Evolutionary conservation across 2,113 vertebrate species (phyloP), one percentile per base, ranked within the genome.

Genomic region (Platysteira castanea): DNA sequence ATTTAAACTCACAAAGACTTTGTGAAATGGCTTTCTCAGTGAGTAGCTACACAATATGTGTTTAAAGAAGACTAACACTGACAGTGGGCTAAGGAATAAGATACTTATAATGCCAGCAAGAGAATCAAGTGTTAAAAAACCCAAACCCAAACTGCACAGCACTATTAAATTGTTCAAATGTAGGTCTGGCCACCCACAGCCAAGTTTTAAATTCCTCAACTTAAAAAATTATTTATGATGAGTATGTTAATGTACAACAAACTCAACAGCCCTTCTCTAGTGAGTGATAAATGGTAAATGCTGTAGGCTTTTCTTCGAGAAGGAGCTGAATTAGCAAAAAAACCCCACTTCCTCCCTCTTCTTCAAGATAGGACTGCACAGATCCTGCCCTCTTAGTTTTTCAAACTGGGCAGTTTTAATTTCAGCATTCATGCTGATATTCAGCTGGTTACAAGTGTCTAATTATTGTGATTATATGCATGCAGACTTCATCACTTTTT

Each of bases 391-490:
- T 71, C 35, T 71, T 82, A 61, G 1, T 81, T 88, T 87, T 93
- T 87, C 74, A 52, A 39, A 90, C 77, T 52, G 74, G 82, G 61
- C 92, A 93, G 84, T 93, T 97, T 95, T 93, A 93, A 87, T 94
- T 94, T 93, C 80, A 68, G 65, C n/a, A 63, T 6, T 42, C 60
- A 31, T 53, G 79, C 92, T 90, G 94, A 92, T 94, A 41, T 35
- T 84, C 95, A 96, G 93, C 90, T 87, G 84, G 59, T 85, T 96
- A 85, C 77, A 87, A 97, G 84, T 84, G 83, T 95, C 97, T 96
- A 93, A 96, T 96, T 97, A 96, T 59, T 95, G 84, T 95, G 87
- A 96, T 96, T 94, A 90, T 86, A 86, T 83, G 90, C 92, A 85
- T 88, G 83, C 84, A 56, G 73, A 89, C 94, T 96, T 93, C 93